Base-by-base conservation (phyloP, 2,888 invertebrate genomes). In the Scaptomyza polygonia region DNA sequence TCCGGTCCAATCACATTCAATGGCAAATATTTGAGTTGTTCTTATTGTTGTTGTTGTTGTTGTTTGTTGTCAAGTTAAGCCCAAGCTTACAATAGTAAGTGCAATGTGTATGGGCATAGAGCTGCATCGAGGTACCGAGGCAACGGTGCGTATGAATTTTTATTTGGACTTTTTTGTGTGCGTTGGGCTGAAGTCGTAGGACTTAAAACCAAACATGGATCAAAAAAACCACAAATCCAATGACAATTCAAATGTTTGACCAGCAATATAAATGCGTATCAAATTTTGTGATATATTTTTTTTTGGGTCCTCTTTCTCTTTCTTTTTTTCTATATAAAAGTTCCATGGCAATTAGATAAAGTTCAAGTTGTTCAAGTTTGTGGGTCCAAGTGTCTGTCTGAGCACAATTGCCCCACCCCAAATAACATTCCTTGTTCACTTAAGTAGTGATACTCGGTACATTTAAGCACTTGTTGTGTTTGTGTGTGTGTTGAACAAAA, bases 101-200 rank as follows among this genome's bases (percentile, higher is more conserved):
- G 36, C 45, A 54, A 43, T 44, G 30, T 43, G 43, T 18, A 12
- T 25, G 25, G 5, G 21, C 27, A 40, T 54, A 49, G 58, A 63
- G 12, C 14, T 54, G 56, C 51, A 40, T 52, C 36, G 32, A 29
- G 59, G 56, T 27, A 25, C 3, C 25, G 25, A 25, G 25, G 25
- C 69, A 84, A 64, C 72, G 54, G 66, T 45, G 78, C 81, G 71
- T 72, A 70, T 80, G 78, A 86, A 55, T 77, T 67, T 48, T 69
- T 54, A 42, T 62, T 63, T 39, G 39, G 48, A 63, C 72, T 59
- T 56, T 34, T 36, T 61, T 25, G 5, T 4, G 25, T 25, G 43
- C 16, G 58, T 21, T 48, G 32, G 8, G 29, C 14, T 12, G 11
- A 12, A 30, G 14, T 32, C n/a, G 36, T n/a, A 9, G 11, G 30